Evolutionary conservation across 2,888 invertebrate species (phyloP).

Genomic region (Netelia fuscicornis): DNA sequence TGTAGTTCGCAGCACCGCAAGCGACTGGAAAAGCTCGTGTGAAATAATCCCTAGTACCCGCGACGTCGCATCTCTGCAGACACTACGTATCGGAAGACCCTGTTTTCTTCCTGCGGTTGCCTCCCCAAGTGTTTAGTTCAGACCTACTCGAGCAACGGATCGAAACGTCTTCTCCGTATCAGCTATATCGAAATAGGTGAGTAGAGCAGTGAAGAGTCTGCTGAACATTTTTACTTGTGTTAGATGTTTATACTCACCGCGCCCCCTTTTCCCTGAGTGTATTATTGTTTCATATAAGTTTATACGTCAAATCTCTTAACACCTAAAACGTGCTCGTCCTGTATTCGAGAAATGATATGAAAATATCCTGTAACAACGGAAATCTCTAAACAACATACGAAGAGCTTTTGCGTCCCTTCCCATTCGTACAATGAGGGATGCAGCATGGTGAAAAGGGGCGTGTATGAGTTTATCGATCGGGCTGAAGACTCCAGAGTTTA

Average conservation of each 20-base stretch:
- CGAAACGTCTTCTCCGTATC: background rate
- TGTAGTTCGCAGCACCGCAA: constrained; percentile 19
- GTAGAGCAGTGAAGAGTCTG: constrained; percentile 10
- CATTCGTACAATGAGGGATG: background rate
- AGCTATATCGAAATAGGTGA: background rate
- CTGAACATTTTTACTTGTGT: background rate
- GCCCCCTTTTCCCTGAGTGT: background rate
- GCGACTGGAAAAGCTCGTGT: constrained; percentile 29
- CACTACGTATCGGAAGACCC: background rate
- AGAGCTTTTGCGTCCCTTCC: background rate
- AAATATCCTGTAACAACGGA: background rate
- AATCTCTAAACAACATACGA: background rate
- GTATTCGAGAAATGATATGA: background rate
- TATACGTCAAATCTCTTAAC: constrained; percentile 9
- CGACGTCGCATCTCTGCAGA: constrained; percentile 28
- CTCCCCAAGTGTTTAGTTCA: constrained; percentile 4
- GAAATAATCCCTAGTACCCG: constrained; percentile 46
- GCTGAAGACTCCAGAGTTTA: constrained; percentile 14
- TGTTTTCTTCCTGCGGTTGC: background rate
- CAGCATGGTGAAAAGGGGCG: no score
- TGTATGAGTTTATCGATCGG: no score
- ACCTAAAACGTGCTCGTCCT: constrained; percentile 9
- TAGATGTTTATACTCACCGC: no score
- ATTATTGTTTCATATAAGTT: constrained; percentile 2
- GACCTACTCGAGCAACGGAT: constrained; percentile 7